These are phyloP conservation scores for Drosophila obscura DNA, from an alignment of 1,140 invertebrate species.

Conservation along the genomic window DNA sequence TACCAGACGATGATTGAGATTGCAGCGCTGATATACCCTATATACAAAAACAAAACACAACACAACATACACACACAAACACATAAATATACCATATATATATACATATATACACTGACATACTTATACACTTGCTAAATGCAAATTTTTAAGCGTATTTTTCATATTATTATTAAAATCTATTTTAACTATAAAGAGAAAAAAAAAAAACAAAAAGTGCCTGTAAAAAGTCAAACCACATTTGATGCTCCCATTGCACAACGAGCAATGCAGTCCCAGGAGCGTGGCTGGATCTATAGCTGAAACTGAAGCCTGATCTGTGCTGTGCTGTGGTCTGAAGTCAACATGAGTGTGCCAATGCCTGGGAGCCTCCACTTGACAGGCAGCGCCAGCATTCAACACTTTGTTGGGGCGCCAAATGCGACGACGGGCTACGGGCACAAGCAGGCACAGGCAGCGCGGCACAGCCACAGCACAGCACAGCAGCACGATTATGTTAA, in stretches of 20 bases:
- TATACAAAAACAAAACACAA: slow-evolving; percentile 19
- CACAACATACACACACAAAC: slow-evolving; percentile 8
- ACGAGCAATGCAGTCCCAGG: slow-evolving; percentile 22
- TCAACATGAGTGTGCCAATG: slow-evolving; percentile 48
- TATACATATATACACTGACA: slow-evolving; percentile 21
- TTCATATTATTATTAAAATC: slow-evolving; percentile 63
- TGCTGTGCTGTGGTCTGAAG: no score
- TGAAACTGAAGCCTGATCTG: no score
- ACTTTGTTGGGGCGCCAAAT: slow-evolving; percentile 65
- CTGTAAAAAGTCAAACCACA: slow-evolving; percentile 35
- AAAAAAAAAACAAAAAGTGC: not conserved
- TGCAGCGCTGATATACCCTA: slow-evolving; percentile 33
- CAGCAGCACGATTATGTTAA: slow-evolving; percentile 78
- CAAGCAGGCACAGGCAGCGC: slow-evolving; percentile 1
- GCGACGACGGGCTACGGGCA: slow-evolving; percentile 27
- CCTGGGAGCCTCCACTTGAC: slow-evolving; percentile 69
- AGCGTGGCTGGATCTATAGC: slow-evolving; percentile 5
- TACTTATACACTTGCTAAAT: slow-evolving; percentile 44
- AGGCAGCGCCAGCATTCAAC: slow-evolving; percentile 74
- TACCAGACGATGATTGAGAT: slow-evolving; percentile 15
- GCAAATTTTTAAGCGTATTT: slow-evolving; percentile 67
- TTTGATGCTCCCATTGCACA: slow-evolving; percentile 64
- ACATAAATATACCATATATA: slow-evolving; percentile 14
- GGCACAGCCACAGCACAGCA: slow-evolving; percentile 21
- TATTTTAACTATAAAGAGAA: slow-evolving; percentile 41